Conservation (phyloP, 2,888 invertebrate genomes). For the Sesia bembeciformis region DNA sequence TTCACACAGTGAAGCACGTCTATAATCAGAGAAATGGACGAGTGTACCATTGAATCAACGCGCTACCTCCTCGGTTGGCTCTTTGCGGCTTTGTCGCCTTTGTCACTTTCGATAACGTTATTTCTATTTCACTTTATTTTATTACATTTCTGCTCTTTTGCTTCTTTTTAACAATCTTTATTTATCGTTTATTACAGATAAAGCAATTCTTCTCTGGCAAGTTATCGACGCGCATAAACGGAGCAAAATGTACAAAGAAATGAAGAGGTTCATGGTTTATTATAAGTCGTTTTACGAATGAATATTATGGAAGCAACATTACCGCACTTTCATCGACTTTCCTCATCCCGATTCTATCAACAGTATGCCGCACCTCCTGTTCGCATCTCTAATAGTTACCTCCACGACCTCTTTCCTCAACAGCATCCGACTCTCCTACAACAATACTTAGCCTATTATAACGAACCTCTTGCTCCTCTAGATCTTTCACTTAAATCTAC, state of each 20-base stretch:
- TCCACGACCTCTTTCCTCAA: slow-evolving; percentile 58
- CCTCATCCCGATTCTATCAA: slow-evolving; percentile 56
- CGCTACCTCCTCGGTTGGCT: slow-evolving; percentile 5
- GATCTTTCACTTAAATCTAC: slow-evolving; percentile 84
- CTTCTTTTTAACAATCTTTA: slow-evolving; percentile 4
- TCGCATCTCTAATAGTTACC: slow-evolving; percentile 51
- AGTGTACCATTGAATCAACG: slow-evolving; percentile 33
- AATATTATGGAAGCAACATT: slow-evolving; percentile 58
- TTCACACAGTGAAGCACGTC: background rate
- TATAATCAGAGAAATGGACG: slow-evolving; percentile 52
- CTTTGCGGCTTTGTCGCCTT: background rate
- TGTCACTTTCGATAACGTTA: background rate
- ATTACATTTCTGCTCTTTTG: background rate
- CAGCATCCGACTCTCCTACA: slow-evolving; percentile 64
- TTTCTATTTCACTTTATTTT: slow-evolving; percentile 5
- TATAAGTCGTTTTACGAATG: background rate
- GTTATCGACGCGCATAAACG: background rate
- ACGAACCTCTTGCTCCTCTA: slow-evolving; percentile 78
- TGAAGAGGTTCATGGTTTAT: background rate
- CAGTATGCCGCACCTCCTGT: slow-evolving; percentile 57
- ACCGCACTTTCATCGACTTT: slow-evolving; percentile 55
- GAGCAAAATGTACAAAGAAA: background rate
- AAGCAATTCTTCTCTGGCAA: background rate
- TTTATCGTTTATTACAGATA: slow-evolving; percentile 9
- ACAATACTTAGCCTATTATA: slow-evolving; percentile 74